Evolutionary conservation across 2,888 invertebrate species (phyloP), one percentile per base, ranked within the genome.

Genomic region (Epinotia demarniana): DNA sequence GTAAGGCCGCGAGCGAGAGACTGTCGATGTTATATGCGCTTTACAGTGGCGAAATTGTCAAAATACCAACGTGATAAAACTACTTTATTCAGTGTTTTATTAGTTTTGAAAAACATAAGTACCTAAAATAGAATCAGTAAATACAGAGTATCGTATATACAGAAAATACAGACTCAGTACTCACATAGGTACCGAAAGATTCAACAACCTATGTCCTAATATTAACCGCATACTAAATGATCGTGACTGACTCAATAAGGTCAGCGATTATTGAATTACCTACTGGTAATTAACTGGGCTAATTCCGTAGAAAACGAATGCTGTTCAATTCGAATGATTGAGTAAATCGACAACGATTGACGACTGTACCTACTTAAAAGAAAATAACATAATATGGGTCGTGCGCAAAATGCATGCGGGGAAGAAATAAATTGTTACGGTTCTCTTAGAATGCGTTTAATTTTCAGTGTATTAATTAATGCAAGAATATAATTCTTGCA

Each of bases 191-290:
- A 39, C 39, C 27, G 55, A 55, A 39, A 19, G 18, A 18, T 55
- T 57, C 55, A 57, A 55, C 57, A 27, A 57, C 39, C 27, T n/a
- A 12, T 19, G 55, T 16, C 60, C 61, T 70, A 61, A 68, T 43
- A 73, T 55, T 55, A 55, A 68, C 62, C 73, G 73, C 73, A 57
- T 62, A 57, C 61, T 60, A 68, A 73, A 53, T 66, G 75, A 66
- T 75, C 74, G 70, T 75, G 75, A 75, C 69, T 74, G 74, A 74
- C 75, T 75, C 75, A 75, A 66, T 75, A 75, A 43, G 75, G 75
- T 75, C 75, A 66, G 19, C 64, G 64, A 71, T 75, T 71, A 71
- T 75, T 71, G 64, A 75, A 66, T 71, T 66, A 75, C 63, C 58
- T 53, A 70, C 70, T 64, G 69, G 70, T 70, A 75, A 71, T 75